Evolutionary conservation across 2,113 vertebrate species (phyloP).

Genomic region (Phalacrocorax carbo): DNA sequence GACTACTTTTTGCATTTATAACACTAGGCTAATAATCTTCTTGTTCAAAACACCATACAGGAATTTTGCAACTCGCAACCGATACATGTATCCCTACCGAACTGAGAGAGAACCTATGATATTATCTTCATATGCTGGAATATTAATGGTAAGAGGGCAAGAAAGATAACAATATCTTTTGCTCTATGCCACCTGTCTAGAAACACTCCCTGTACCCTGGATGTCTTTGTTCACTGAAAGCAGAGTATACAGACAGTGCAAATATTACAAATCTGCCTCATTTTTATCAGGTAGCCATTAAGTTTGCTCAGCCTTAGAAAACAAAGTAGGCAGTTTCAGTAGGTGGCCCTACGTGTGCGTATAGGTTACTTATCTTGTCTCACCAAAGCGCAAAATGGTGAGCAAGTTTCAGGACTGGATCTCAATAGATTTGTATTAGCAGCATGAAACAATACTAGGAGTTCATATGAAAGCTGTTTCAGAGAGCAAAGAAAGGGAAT

Average conservation of each 20-base stretch:
- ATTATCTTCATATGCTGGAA: slow-evolving; percentile 85
- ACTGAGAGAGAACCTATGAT: slow-evolving; percentile 86
- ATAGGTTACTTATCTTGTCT: neutral
- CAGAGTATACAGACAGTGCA: neutral
- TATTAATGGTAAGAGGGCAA: slow-evolving; percentile 80
- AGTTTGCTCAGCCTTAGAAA: neutral
- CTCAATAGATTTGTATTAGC: neutral
- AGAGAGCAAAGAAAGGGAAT: neutral
- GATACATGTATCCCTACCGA: slow-evolving; percentile 65
- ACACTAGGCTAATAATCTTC: neutral
- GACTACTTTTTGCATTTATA: neutral
- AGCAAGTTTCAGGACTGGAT: neutral
- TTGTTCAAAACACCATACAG: slow-evolving; percentile 34
- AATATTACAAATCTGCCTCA: neutral
- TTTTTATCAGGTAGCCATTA: neutral
- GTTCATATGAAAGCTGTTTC: neutral
- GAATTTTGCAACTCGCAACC: slow-evolving; percentile 21
- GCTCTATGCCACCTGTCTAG: neutral
- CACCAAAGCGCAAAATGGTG: neutral
- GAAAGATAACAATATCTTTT: neutral
- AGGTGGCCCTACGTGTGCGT: neutral
- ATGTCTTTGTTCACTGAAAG: neutral
- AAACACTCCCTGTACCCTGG: neutral
- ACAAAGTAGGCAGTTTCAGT: neutral
- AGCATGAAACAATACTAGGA: neutral